Conservation (phyloP, 2,888 invertebrate genomes). For the Eumerus sabulonum region DNA sequence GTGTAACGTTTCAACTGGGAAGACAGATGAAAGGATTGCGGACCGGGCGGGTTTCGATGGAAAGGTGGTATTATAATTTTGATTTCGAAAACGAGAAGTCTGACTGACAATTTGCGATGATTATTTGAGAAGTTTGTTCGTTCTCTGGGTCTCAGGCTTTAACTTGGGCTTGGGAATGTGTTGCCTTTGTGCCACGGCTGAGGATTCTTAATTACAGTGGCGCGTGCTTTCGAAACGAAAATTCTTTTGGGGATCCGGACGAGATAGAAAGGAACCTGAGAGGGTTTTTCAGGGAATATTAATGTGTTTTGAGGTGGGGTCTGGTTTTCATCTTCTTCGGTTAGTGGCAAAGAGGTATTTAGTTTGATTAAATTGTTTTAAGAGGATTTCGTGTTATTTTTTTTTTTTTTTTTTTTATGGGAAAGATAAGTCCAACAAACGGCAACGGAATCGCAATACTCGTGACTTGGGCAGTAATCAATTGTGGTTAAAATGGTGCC, state of each 20-base stretch:
- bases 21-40: slow-evolving; percentile 1
- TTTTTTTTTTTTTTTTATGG: too few species aligned
- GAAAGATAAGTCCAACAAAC: too few species aligned
- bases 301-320: slow-evolving; percentile 7
- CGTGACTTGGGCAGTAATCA: too few species aligned
- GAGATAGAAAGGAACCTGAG: not conserved
- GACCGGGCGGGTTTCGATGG: not conserved
- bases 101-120: slow-evolving; percentile 41
- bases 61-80: slow-evolving; percentile 28
- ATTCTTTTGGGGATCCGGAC: not conserved
- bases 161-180: slow-evolving; percentile 14
- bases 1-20: not conserved
- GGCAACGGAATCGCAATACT: too few species aligned
- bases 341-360: too few species aligned
- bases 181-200: slow-evolving; percentile 18
- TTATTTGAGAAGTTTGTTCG: slow-evolving; percentile 24
- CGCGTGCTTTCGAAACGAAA: slow-evolving; percentile 37
- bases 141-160: slow-evolving; percentile 15
- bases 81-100: slow-evolving; percentile 37
- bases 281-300: not conserved
- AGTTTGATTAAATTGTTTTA: too few species aligned
- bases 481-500: too few species aligned
- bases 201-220: slow-evolving; percentile 37
- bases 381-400: too few species aligned
- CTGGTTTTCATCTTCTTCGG: too few species aligned